A percentile compares a stretch with the other conserved stretches of the same genome.
Evolutionary conservation across 2,797 vertebrate species (phyloP).

Genomic region (Sebastes matsubarae): DNA sequence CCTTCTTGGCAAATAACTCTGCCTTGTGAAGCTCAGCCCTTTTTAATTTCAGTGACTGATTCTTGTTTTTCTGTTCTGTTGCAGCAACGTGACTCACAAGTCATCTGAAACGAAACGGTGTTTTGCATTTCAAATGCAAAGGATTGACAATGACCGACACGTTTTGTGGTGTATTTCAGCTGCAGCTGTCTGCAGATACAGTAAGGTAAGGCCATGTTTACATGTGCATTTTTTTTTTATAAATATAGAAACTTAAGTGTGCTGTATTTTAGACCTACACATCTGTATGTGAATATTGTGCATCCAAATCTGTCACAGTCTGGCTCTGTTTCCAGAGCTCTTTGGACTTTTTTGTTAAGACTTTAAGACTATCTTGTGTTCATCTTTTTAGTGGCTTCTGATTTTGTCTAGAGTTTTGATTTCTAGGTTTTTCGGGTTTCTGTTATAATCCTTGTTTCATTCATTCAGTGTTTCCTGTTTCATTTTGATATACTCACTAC

Average conservation of each 20-base stretch:
- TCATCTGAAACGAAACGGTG: not conserved
- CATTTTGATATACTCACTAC: no score
- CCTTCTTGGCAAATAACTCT: slow-evolving; percentile 4
- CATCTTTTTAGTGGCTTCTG: no score
- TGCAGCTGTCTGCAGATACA: not conserved
- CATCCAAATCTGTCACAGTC: no score
- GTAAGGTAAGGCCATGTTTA: not conserved
- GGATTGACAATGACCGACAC: not conserved
- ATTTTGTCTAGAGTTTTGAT: no score
- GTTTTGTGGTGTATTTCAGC: not conserved
- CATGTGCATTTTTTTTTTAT: not conserved
- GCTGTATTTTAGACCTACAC: not conserved
- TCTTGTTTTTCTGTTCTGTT: slow-evolving; percentile 16
- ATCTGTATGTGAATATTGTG: not conserved
- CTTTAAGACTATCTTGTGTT: no score
- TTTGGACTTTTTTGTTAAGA: no score
- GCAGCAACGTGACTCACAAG: not conserved
- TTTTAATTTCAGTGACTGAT: slow-evolving; percentile 16
- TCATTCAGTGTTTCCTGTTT: no score
- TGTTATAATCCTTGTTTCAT: no score
- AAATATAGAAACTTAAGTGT: not conserved
- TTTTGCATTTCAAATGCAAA: slow-evolving; percentile 21
- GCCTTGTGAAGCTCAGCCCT: not conserved
- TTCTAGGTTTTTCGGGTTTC: no score
- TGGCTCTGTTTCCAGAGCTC: no score